Percentiles rank a stretch among this genome's conserved stretches.
Conservation (phyloP, 1,140 invertebrate genomes). For the Amphibalanus amphitrite region DNA sequence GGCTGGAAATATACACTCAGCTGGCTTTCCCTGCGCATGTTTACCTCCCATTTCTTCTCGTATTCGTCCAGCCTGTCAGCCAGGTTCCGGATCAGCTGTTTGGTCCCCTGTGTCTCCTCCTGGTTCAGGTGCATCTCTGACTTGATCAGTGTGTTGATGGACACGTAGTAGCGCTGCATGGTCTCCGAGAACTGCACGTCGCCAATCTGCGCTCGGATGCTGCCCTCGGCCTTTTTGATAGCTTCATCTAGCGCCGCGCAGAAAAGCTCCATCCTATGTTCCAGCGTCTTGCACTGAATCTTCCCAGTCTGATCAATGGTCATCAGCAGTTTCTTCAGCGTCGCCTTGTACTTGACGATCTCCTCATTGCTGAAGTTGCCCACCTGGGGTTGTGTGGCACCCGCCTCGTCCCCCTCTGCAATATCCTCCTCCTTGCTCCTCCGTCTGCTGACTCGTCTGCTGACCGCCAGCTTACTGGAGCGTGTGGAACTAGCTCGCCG, state of each 20-base stretch:
- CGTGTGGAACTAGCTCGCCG: neutral
- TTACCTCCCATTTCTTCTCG: neutral
- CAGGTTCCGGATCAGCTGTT: neutral
- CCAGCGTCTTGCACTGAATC: neutral
- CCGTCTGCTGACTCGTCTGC: neutral
- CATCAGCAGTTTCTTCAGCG: neutral
- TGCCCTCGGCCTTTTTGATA: neutral
- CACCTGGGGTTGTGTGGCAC: neutral
- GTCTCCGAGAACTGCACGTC: neutral
- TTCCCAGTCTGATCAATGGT: neutral
- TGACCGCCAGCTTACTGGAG: neutral
- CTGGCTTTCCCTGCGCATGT: neutral
- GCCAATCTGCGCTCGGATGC: neutral
- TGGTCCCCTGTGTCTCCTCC: neutral
- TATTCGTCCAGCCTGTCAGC: neutral
- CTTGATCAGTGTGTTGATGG: neutral
- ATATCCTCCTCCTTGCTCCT: neutral
- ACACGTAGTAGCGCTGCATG: neutral
- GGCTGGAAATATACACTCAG: neutral
- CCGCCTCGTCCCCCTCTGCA: no score
- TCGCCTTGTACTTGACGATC: neutral
- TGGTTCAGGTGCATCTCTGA: neutral
- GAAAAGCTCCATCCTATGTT: neutral
- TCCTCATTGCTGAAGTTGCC: neutral
- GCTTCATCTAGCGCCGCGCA: neutral